Base-by-base conservation (phyloP, 37 sponge, comb jelly and placozoan genomes). In the Ephydatia muelleri region DNA sequence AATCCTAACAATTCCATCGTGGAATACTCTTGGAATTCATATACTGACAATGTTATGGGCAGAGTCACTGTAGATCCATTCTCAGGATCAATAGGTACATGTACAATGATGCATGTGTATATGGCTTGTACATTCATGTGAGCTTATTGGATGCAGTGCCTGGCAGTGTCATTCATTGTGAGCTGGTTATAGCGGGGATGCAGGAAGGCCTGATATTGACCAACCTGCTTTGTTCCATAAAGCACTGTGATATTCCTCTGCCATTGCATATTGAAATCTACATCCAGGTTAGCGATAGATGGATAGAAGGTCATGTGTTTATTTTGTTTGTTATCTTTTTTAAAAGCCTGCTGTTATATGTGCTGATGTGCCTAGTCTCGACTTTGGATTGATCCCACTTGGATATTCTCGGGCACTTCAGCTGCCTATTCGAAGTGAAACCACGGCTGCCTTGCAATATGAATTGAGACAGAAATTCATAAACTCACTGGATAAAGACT, bases 351-450 rank as follows among this genome's bases (percentile, higher is more conserved):
- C 91, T 40, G 37, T 25, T 6, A 33, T 93, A 43, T 66, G 30
- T 35, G 21, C 89, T 38, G 70, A 72, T 21, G 68, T 43, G 23
- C 73, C 82, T 28, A 65, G 66, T 69, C 68, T 94, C 2, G 47
- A 90, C 65, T 94, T 88, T 84, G 88, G 92, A 5, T 83, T 94
- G 48, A 74, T 94, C 67, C 31, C 35, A 0, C 47, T 87, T 25
- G 94, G 92, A 21, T 30, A 32, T 27, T 66, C 70, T 11, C 8
- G 73, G 2, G 39, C 49, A 21, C 85, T 82, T 22, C 67, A 36
- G 31, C 43, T 94, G 0, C 38, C 78, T 22, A 31, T 94, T 9
- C 82, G 35, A 27, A 94, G 84, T 80, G 49, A 83, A 25, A 68
- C 87, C 0, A 32, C 73, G 48, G 82, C 64, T 39, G 37, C 85